Evolutionary conservation across 1,140 invertebrate species (phyloP).

Genomic region (Musca vetustissima): DNA sequence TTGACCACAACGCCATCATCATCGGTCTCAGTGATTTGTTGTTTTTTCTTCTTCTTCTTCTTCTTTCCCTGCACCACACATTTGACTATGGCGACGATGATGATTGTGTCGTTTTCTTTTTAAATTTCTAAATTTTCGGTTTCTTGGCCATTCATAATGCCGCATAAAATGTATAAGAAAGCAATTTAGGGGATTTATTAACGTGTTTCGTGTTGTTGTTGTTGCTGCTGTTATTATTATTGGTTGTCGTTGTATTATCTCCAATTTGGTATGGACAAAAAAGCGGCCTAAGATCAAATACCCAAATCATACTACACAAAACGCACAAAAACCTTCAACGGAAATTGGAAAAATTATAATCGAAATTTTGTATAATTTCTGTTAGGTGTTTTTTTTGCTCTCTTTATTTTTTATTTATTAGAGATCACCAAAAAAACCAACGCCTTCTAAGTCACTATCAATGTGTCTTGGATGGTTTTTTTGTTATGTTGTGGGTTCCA

Average conservation of each 20-base stretch:
- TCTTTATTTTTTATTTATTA: neutral
- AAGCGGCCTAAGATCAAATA: conserved; percentile 16
- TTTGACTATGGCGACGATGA: conserved; percentile 25
- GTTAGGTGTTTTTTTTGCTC: neutral
- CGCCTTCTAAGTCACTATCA: neutral
- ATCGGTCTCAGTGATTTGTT: neutral
- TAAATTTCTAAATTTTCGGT: neutral
- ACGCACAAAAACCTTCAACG: conserved; percentile 28
- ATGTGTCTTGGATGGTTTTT: neutral
- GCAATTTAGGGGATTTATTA: conserved; percentile 12
- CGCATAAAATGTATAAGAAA: conserved; percentile 2
- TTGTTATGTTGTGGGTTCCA: neutral
- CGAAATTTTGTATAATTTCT: conserved; percentile 23
- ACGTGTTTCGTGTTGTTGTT: conserved; percentile 10
- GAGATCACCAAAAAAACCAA: conserved; percentile 2
- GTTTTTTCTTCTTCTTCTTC: no score
- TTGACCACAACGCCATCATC: neutral
- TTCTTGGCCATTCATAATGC: neutral
- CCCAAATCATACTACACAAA: conserved; percentile 18
- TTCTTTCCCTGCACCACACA: neutral
- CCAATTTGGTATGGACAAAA: conserved; percentile 10
- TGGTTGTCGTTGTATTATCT: conserved; percentile 16
- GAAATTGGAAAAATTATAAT: conserved; percentile 34
- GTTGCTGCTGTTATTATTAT: neutral
- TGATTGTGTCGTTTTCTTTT: conserved; percentile 31